These are phyloP conservation scores for Bembecia ichneumoniformis DNA, from an alignment of 2,888 invertebrate species.

Conservation along the genomic window DNA sequence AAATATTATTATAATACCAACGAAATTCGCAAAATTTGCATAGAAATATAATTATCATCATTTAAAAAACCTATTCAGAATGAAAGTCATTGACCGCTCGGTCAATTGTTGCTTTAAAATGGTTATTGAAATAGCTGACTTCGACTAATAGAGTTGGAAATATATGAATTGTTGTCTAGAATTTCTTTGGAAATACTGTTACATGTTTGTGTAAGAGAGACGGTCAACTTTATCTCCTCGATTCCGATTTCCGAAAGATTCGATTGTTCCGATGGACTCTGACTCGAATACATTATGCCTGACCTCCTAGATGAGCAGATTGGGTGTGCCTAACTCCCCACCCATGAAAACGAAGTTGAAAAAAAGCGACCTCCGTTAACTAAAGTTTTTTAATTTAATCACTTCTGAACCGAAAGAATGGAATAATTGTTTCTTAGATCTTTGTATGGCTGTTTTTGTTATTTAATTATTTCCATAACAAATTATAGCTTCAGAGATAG, in stretches of 20 bases:
- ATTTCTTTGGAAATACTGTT: not conserved
- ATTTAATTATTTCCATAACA: not conserved
- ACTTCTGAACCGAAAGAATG: not conserved
- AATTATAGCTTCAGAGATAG: not conserved
- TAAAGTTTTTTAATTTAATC: not conserved
- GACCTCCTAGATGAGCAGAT: constrained; percentile 19
- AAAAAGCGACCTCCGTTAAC: not conserved
- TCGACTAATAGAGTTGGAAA: too few relatives aligned
- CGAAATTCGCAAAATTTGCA: too few relatives aligned
- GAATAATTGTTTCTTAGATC: not conserved
- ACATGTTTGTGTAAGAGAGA: constrained; percentile 27
- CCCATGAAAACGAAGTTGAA: not conserved
- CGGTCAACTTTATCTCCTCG: constrained; percentile 23
- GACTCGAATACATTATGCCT: constrained; percentile 36
- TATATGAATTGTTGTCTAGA: too few relatives aligned
- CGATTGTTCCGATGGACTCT: constrained; percentile 33
- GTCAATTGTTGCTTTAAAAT: too few relatives aligned
- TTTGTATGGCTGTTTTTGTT: not conserved
- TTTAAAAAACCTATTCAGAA: too few relatives aligned
- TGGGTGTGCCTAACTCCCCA: constrained; percentile 9
- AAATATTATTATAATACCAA: too few relatives aligned
- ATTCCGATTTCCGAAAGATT: constrained; percentile 30
- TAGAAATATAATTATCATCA: too few relatives aligned
- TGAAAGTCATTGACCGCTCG: too few relatives aligned
- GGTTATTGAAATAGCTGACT: too few relatives aligned